Base-by-base conservation (phyloP, 2,888 invertebrate species). In the Philhelius pedissequus region DNA sequence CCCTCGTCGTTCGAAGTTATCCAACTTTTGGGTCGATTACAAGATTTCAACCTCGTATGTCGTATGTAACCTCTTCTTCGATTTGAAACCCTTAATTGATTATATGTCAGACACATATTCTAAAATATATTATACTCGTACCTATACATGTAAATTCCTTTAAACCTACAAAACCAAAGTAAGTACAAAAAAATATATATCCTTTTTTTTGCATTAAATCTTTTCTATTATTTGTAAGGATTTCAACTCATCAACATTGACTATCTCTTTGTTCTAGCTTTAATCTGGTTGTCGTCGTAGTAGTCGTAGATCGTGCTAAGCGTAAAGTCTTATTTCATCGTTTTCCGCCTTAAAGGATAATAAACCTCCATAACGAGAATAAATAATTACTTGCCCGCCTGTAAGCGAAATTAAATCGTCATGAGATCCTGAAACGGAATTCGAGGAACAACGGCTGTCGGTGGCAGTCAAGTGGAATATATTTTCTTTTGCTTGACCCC, bases 351-450 rank as follows among this genome's bases (percentile, higher is more conserved):
- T 50, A 83, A 83, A 64, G 74, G 73, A 78, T 78, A 68, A 78
- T 73, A 82, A 78, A 78, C 69, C 68, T 43, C 22, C 15, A 40
- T 13, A 30, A 18, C 6, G 52, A 74, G 60, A 50, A 83, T 78
- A 83, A 73, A 78, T 78, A 83, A 83, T 83, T 74, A 83, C 69
- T 78, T 45, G 54, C 56, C 18, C 27, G 69, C 52, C 40, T n/a
- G 68, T 82, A 74, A 69, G 73, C 68, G 78, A 74, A 83, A 78
- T 83, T 83, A 83, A 83, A 83, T 83, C 69, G 78, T 78, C 82
- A 58, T 83, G 54, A 74, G 69, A 78, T 62, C 58, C 58, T 60
- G 54, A 40, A 73, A 77, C 40, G 40, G 30, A n/a, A 62, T 62
- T 18, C 43, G 9, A 43, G 13, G 27, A 43, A 25, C 69, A 38